phyloP scores from a whole-genome alignment of 2,113 vertebrate species.

The Tupaia chinensis region DNA sequence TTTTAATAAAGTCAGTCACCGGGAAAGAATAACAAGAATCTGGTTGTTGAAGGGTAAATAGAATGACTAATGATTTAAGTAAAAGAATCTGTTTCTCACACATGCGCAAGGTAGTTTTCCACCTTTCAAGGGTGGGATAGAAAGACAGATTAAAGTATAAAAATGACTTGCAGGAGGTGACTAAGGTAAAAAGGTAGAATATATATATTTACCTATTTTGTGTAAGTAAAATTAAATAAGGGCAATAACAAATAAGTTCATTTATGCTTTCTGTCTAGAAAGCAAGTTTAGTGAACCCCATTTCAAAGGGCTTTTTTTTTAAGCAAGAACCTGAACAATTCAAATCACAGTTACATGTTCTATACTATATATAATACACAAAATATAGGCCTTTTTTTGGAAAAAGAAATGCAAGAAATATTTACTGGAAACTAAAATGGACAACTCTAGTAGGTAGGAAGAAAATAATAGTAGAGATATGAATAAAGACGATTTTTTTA shows the following conservation, averaged over 20 bases:
- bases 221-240: not conserved
- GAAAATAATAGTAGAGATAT: not conserved
- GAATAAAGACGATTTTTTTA: not conserved
- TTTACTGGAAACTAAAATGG: not conserved
- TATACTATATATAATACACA: not conserved
- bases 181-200: not conserved
- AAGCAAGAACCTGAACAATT: not conserved
- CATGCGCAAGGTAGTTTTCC: not conserved
- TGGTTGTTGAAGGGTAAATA: slow-evolving; percentile 65
- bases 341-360: not conserved
- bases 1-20: slow-evolving; percentile 53
- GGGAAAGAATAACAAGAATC: slow-evolving; percentile 56
- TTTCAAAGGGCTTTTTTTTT: not conserved
- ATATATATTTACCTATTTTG: not conserved
- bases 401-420: not conserved
- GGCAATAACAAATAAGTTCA: not conserved
- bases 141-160: not conserved
- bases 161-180: not conserved
- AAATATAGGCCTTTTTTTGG: not conserved
- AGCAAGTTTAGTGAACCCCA: not conserved
- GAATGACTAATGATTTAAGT: slow-evolving; percentile 47
- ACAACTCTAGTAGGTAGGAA: not conserved
- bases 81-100: slow-evolving; percentile 21
- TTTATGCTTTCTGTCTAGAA: not conserved
- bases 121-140: not conserved